These are phyloP conservation scores for Teleopsis dalmanni DNA, from an alignment of 1,140 invertebrate species.

Conservation along the genomic window DNA sequence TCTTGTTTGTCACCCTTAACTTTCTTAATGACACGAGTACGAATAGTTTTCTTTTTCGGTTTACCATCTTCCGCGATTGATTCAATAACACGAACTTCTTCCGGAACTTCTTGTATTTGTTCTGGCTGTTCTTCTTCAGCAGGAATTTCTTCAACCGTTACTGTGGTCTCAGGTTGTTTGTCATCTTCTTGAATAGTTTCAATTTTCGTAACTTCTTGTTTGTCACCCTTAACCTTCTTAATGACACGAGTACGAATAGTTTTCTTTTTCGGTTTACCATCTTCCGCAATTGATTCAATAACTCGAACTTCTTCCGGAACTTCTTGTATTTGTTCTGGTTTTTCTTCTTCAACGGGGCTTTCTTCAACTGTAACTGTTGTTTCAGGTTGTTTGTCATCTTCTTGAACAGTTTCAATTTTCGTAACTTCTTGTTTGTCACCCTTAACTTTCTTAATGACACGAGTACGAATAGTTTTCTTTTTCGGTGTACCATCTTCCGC, in stretches of 20 bases:
- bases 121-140: constrained; percentile 15
- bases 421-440: constrained; percentile 16
- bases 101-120: constrained; percentile 11
- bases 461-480: constrained; percentile 18
- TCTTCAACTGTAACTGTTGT: constrained; percentile 24
- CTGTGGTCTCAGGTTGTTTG: neutral
- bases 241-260: constrained; percentile 23
- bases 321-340: neutral
- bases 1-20: constrained; percentile 30
- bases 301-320: constrained; percentile 3
- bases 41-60: constrained; percentile 24
- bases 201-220: constrained; percentile 13
- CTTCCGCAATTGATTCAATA: constrained; percentile 10
- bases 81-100: constrained; percentile 22
- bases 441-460: constrained; percentile 11
- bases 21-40: constrained; percentile 26
- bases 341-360: neutral
- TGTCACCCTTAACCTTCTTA: constrained; percentile 23
- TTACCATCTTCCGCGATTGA: constrained; percentile 20
- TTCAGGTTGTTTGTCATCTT: constrained; percentile 23
- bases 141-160: neutral
- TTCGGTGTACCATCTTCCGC: constrained; percentile 17
- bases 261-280: constrained; percentile 22
- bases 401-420: constrained; percentile 25
- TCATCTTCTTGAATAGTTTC: constrained; percentile 10